A percentile compares a stretch with the other conserved stretches of the same genome.
Conservation (phyloP, 53 echinoderm and acorn worm genomes). For the Holothuria scabra region DNA sequence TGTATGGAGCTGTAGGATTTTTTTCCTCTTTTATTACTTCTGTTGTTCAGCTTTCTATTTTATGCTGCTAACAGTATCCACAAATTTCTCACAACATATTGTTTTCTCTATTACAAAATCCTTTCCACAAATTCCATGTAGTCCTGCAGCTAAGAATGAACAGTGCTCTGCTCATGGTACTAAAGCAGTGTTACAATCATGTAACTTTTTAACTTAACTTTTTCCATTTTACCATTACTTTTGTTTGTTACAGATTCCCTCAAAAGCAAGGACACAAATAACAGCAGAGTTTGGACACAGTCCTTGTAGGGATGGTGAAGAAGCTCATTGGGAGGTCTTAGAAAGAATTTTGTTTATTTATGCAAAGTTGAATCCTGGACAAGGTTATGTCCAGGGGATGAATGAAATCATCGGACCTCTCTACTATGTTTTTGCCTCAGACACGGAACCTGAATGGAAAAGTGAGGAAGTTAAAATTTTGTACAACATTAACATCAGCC, state of each 20-base stretch:
- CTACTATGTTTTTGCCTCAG: conserved; percentile 93
- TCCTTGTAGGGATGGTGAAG: conserved; percentile 79
- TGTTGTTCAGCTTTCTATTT: no score
- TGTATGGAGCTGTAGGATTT: no score
- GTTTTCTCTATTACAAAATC: no score
- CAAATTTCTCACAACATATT: no score
- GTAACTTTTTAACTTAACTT: no score
- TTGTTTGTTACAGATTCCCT: conserved; percentile 22
- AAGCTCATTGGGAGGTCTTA: conserved; percentile 97
- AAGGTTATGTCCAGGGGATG: conserved; percentile 98
- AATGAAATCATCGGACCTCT: conserved; percentile 98
- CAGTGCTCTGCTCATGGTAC: no score
- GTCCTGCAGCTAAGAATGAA: no score
- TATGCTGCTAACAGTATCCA: no score
- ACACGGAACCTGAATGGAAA: conserved; percentile 69
- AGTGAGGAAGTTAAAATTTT: conserved; percentile 43
- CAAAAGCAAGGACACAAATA: conserved; percentile 23
- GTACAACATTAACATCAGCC: no score
- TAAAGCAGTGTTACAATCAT: no score
- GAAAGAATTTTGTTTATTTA: conserved; percentile 95
- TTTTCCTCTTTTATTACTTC: no score
- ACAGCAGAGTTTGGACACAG: conserved; percentile 85
- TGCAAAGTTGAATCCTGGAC: conserved; percentile 96
- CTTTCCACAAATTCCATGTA: no score
- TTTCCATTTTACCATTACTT: background rate